These are phyloP conservation scores for Pegoplata infirma DNA, from an alignment of 2,888 invertebrate species.

Conservation along the genomic window DNA sequence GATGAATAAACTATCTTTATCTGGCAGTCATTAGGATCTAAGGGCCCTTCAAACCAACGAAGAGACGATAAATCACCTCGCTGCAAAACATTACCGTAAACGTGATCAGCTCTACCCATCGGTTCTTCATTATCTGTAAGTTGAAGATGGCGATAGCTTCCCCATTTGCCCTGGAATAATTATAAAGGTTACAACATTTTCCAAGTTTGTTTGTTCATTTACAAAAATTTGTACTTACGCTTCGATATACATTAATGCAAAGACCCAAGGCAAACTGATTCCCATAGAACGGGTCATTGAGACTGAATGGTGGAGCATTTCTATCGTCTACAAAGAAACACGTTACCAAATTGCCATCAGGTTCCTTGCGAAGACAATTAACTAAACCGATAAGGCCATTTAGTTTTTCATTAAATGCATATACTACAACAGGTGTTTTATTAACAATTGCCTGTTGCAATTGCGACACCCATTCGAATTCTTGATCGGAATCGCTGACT, in stretches of 20 bases:
- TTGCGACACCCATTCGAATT: slow-evolving; percentile 72
- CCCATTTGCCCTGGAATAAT: slow-evolving; percentile 79
- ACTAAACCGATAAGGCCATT: slow-evolving; percentile 93
- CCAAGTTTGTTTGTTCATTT: not conserved
- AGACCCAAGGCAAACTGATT: slow-evolving; percentile 85
- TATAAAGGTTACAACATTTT: not conserved
- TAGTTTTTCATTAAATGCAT: slow-evolving; percentile 83
- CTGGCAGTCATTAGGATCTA: slow-evolving; percentile 80
- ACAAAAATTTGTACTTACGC: slow-evolving; percentile 75
- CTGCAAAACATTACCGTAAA: slow-evolving; percentile 86
- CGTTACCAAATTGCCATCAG: slow-evolving; percentile 83
- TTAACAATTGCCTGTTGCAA: slow-evolving; percentile 70
- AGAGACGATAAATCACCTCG: slow-evolving; percentile 92
- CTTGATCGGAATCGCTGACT: slow-evolving; percentile 69
- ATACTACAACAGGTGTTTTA: slow-evolving; percentile 80
- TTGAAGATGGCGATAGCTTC: slow-evolving; percentile 91
- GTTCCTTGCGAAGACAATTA: slow-evolving; percentile 90
- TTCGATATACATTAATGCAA: slow-evolving; percentile 86
- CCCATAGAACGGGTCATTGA: slow-evolving; percentile 82
- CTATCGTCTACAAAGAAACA: slow-evolving; percentile 83
- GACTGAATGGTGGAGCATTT: slow-evolving; percentile 83
- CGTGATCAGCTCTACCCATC: slow-evolving; percentile 81
- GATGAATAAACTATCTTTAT: slow-evolving; percentile 82
- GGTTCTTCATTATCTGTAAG: slow-evolving; percentile 78
- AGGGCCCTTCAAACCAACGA: slow-evolving; percentile 88